Evolutionary conservation across 1,140 invertebrate genomes (phyloP), one percentile per base, ranked within the genome.

Genomic region (Diploscapter pachys): DNA sequence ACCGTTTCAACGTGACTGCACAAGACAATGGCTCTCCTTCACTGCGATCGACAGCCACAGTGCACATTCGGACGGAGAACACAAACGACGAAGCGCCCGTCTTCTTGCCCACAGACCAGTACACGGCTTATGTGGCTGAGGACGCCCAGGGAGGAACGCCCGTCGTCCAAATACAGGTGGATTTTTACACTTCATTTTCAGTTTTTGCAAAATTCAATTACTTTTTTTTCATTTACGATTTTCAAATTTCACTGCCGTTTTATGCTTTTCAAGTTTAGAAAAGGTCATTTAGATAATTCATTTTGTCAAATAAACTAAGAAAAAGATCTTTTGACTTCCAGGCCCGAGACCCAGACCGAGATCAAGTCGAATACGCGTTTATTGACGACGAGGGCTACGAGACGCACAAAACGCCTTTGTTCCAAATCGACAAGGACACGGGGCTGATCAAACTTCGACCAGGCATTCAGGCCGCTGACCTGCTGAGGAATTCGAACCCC

Each of bases 21-120:
- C 90, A 90, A 50, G 93, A 98, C 86, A 92, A 94, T 86, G 95
- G 95, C 11, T 91, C 90, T 8, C 93, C 93, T 3, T 89, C 91
- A 0, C 89, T 92, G 53, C 92, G 92, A 53, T 91, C 94, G 1
- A 91, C 90, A 13, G 90, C 93, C 3, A 90, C 90, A 69, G 90
- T 84, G 9, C 82, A 84, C 48, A 77, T 84, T 53, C 53, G 81
- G 52, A 82, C 82, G 1, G 83, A 83, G 62, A 84, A 84, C 67
- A 80, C 79, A 0, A 84, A 84, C 68, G 82, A 84, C 64, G 82
- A 84, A 63, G 64, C 73, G 13, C 82, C 82, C 5, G 66, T 78
- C 13, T 84, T 84, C 70, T 55, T 84, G 8, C 83, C 83, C 5
- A 84, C 83, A 3, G 55, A 80, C n/a, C 75, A 80, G 62, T 84